phyloP scores from a whole-genome alignment of 2,113 vertebrate genomes.

The Calyptomena viridis region DNA sequence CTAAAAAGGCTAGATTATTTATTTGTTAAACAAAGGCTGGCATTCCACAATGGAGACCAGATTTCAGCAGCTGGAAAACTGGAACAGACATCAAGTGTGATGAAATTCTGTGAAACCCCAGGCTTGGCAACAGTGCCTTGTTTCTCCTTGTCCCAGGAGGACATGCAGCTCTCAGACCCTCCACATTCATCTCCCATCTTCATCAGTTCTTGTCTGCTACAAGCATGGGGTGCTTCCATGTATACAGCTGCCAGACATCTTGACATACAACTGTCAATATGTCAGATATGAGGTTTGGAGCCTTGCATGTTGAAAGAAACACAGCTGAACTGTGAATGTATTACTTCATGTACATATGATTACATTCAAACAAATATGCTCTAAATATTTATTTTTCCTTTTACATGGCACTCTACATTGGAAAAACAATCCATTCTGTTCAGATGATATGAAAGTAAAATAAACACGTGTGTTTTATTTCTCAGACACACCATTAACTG shows the following conservation, averaged over 20 bases:
- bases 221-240: not conserved
- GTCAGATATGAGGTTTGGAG: not conserved
- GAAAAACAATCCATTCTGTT: not conserved
- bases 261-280: not conserved
- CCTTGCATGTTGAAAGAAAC: not conserved
- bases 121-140: not conserved
- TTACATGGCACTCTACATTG: not conserved
- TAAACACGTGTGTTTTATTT: not conserved
- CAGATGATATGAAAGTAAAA: not conserved
- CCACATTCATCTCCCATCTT: not conserved
- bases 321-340: not conserved
- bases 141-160: not conserved
- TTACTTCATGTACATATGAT: not conserved
- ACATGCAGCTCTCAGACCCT: not conserved
- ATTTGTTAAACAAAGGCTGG: not conserved
- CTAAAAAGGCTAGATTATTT: not conserved
- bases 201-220: not conserved
- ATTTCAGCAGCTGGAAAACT: conserved; percentile 5
- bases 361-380: not conserved
- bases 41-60: not conserved
- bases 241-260: not conserved
- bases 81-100: not conserved
- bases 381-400: conserved; percentile 41
- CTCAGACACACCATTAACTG: not conserved
- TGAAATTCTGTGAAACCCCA: not conserved